phyloP scores from a whole-genome alignment of 2,888 invertebrate species.

The Miltochrista miniata region DNA sequence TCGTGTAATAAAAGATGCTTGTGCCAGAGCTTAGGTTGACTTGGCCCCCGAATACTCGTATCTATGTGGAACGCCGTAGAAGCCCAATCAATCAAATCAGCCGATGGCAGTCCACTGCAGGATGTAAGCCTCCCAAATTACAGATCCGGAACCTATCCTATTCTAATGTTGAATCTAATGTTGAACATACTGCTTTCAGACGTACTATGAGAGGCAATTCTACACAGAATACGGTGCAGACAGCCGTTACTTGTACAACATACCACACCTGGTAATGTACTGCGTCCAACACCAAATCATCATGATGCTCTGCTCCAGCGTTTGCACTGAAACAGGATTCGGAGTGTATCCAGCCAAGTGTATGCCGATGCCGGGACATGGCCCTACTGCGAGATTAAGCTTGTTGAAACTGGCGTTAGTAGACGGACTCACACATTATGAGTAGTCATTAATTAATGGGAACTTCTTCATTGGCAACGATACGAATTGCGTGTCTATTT shows the following conservation, averaged over 20 bases:
- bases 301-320: slow-evolving; percentile 90
- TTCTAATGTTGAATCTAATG: too few relatives aligned
- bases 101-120: too few relatives aligned
- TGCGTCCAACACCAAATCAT: slow-evolving; percentile 90
- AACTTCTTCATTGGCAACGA: too few relatives aligned
- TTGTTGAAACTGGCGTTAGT: slow-evolving; percentile 56
- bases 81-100: too few relatives aligned
- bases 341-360: slow-evolving; percentile 91
- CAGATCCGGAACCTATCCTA: too few relatives aligned
- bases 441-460: too few relatives aligned
- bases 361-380: slow-evolving; percentile 87
- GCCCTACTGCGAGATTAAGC: slow-evolving; percentile 86
- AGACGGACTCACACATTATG: neutral
- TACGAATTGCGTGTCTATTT: too few relatives aligned
- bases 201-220: slow-evolving; percentile 87
- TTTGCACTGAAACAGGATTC: slow-evolving; percentile 91
- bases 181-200: slow-evolving; percentile 77
- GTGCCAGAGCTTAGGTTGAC: too few relatives aligned
- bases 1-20: too few relatives aligned
- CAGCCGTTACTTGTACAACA: slow-evolving; percentile 89
- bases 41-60: too few relatives aligned
- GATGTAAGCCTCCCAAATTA: too few relatives aligned
- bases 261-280: slow-evolving; percentile 90
- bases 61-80: too few relatives aligned
- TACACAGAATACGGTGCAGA: slow-evolving; percentile 83